Evolutionary conservation across 2,113 vertebrate species (phyloP).

Genomic region (Mesoclemmys tuberculata): DNA sequence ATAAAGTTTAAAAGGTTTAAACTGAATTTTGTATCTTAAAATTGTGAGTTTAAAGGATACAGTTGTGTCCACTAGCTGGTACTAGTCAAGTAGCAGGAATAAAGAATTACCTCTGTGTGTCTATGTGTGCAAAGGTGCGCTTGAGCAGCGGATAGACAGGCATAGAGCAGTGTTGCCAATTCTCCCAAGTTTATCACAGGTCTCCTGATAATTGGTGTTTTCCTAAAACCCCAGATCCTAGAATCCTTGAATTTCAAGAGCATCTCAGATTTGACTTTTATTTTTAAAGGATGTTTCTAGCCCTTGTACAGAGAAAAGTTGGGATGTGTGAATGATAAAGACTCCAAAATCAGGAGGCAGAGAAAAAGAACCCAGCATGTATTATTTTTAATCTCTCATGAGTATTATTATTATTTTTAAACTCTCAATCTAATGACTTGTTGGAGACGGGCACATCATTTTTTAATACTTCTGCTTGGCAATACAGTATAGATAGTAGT

Average conservation of each 20-base stretch:
- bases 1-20: too few species aligned
- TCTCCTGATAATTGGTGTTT: neutral
- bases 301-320: neutral
- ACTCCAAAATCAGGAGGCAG: neutral
- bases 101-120: neutral
- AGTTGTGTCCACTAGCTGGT: neutral
- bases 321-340: neutral
- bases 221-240: neutral
- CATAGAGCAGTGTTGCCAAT: neutral
- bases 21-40: too few species aligned
- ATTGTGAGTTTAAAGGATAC: too few species aligned
- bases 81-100: neutral
- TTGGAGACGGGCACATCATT: neutral
- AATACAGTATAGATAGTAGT: neutral
- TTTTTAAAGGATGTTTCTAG: neutral
- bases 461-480: neutral
- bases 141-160: neutral
- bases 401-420: neutral
- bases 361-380: neutral
- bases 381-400: neutral
- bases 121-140: too few species aligned
- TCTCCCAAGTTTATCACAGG: neutral
- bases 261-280: neutral
- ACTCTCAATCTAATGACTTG: neutral
- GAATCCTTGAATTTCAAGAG: neutral